Percentiles rank a stretch among this genome's conserved stretches.
Conservation (phyloP, 1,140 invertebrate genomes). For the Brachionus paranguensis region DNA sequence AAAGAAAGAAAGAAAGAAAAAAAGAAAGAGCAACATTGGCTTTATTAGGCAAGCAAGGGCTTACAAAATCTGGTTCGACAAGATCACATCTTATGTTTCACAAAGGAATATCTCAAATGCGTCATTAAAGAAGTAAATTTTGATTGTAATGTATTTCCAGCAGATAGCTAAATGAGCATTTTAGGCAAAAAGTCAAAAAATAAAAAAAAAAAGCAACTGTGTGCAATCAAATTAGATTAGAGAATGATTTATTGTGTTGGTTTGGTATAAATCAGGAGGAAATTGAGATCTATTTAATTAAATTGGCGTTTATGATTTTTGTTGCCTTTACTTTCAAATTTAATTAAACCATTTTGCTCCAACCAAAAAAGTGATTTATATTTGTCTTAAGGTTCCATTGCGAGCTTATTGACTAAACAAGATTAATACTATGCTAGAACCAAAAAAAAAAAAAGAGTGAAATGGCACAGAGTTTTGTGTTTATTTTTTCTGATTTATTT, state of each 20-base stretch:
- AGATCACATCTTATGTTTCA: not conserved
- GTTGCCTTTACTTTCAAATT: not conserved
- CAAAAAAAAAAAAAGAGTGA: not conserved
- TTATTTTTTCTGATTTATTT: constrained; percentile 26
- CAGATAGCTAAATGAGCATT: not conserved
- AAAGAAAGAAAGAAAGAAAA: not conserved
- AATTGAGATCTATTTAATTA: constrained; percentile 17
- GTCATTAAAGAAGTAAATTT: not conserved
- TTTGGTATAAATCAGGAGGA: not conserved
- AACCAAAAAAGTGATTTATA: constrained; percentile 21
- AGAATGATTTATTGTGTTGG: not conserved
- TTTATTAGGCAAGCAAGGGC: not conserved
- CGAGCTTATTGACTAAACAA: constrained; percentile 18
- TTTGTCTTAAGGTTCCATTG: constrained; percentile 21
- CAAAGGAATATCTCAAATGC: not conserved
- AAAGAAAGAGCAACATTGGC: not conserved
- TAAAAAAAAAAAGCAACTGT: constrained; percentile 13
- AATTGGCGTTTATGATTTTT: not conserved
- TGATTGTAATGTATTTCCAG: not conserved
- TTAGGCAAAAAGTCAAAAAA: no score
- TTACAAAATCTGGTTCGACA: not conserved
- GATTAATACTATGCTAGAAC: not conserved
- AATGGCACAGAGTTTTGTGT: not conserved
- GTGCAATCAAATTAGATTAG: constrained; percentile 21
- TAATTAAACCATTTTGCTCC: constrained; percentile 13